Evolutionary conservation across 2,113 vertebrate genomes (phyloP).

Genomic region (Bos indicus): DNA sequence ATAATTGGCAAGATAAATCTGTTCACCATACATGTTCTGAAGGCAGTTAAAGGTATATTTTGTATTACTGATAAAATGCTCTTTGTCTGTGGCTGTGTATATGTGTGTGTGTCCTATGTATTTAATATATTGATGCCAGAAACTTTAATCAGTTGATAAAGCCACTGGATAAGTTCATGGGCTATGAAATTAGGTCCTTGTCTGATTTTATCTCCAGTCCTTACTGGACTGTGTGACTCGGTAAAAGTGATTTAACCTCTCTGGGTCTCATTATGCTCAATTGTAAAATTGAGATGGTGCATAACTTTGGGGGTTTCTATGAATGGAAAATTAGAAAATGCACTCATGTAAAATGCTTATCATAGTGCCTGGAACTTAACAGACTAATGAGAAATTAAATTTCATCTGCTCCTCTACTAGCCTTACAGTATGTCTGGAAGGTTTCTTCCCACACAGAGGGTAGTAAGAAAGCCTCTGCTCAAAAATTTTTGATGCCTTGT

Average conservation of each 20-base stretch:
- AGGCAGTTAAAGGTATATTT: background rate
- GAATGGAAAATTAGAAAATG: background rate
- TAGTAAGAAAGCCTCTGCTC: background rate
- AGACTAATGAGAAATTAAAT: background rate
- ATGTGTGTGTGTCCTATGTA: background rate
- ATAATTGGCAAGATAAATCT: slow-evolving; percentile 37
- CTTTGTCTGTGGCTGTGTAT: background rate
- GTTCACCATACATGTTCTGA: background rate
- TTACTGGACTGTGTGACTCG: background rate
- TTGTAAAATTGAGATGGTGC: background rate
- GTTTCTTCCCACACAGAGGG: background rate
- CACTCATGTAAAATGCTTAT: background rate
- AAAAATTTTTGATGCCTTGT: background rate
- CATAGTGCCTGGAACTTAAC: background rate
- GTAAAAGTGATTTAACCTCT: background rate
- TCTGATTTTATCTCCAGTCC: background rate
- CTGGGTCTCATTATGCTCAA: background rate
- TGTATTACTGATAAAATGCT: slow-evolving; percentile 9
- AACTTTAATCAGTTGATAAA: background rate
- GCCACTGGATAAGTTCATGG: background rate
- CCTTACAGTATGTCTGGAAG: background rate
- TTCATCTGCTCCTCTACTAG: background rate
- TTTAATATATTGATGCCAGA: background rate
- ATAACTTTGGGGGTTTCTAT: background rate
- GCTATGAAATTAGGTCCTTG: background rate